Evolutionary conservation across 2,888 invertebrate species (phyloP), one percentile per base, ranked within the genome.

Genomic region (Sabatieria punctata): DNA sequence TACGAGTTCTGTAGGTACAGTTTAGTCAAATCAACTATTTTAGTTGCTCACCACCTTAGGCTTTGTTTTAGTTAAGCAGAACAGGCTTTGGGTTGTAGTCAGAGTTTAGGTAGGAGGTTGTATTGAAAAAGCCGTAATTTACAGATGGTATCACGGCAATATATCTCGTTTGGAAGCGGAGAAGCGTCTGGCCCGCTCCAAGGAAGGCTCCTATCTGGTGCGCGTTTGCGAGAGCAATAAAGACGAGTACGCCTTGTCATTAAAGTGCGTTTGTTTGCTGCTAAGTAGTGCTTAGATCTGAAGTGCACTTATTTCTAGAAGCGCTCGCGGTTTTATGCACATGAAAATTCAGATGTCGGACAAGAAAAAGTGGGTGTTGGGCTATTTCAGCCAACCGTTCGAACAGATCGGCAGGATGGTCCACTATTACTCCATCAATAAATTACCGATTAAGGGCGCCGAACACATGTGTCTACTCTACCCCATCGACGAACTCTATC

Each of bases 381-480:
- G 91, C 4, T 82, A 84, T 63, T 89, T 88, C 65, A 83, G 85
- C 62, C 84, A 85, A 54, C 85, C 86, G 23, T 93, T 91, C 66
- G 77, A 79, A 41, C 81, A 79, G 44, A 86, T 93, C 54, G 88
- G 91, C n/a, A 82, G 85, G 61, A 82, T 93, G 78, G 84, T 93
- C 64, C 77, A 82, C 56, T 86, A 89, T 68, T 91, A 89, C 69
- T 84, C 88, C 53, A 76, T 83, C 45, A 85, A 88, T 70, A 79
- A 85, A 60, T 77, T 93, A 56, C 91, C 91, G 42, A 88, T 93
- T 47, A 77, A 86, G 55, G 89, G 91, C 46, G 89, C 89, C 22
- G 89, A 89, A 67, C 89, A 91, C 69, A 89, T 93, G 82, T 84
- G 85, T 65, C 77, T 93, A 53, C 76, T 85, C 54, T 82, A 86